These are phyloP conservation scores for Euzophera pinguis DNA, from an alignment of 2,888 invertebrate species.

Conservation along the genomic window DNA sequence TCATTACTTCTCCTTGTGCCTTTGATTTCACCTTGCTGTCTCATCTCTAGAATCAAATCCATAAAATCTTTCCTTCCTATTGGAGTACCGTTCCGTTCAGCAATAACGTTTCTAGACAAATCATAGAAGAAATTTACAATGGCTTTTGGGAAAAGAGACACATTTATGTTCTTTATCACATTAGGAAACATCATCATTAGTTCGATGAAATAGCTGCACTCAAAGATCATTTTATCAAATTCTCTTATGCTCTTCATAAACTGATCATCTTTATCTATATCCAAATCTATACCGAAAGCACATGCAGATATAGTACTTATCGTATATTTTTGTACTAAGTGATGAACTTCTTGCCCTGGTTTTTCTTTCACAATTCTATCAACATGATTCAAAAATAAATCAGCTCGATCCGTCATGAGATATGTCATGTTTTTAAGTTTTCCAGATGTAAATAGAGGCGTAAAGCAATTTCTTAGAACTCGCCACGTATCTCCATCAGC, in stretches of 20 bases:
- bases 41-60: no score
- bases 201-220: no score
- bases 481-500: conserved; percentile 46
- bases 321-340: no score
- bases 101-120: conserved; percentile 32
- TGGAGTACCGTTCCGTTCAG: conserved; percentile 37
- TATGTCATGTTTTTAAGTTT: conserved; percentile 38
- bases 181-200: no score
- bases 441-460: conserved; percentile 39
- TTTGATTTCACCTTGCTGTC: no score
- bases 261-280: conserved; percentile 19
- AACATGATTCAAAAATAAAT: no score
- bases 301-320: conserved; percentile 40
- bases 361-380: no score
- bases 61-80: no score
- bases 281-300: conserved; percentile 41
- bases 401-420: conserved; percentile 37
- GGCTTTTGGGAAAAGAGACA: conserved; percentile 30
- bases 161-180: no score
- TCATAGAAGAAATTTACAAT: conserved; percentile 32
- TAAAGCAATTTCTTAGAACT: conserved; percentile 38
- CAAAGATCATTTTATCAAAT: no score
- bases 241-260: not conserved
- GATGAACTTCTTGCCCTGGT: no score
- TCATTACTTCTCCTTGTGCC: no score